Base-by-base conservation (phyloP, 2,888 invertebrate species). In the Villa cingulata region DNA sequence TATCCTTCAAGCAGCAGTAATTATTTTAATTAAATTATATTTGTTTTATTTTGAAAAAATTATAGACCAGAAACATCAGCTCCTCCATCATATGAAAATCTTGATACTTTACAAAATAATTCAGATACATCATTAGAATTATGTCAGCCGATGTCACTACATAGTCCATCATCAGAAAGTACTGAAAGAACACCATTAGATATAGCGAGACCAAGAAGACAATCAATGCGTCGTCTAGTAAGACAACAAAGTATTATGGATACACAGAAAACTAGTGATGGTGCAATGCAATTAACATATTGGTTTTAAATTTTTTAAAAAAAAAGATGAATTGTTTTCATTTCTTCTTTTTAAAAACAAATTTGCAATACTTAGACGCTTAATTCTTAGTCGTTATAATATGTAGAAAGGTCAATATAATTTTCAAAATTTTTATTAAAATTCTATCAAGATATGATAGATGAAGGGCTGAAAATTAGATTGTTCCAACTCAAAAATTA, bases 241-340 rank as follows among this genome's bases (percentile, higher is more conserved):
- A 76, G 86, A 10, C 89, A 89, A 65, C 74, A 81, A 46, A 88
- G 87, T 65, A 74, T 80, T 14, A 77, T 89, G 74, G 88, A 89
- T 58, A 88, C 88, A 1, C 88, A 87, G 53, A 75, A 81, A 50
- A 81, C 83, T 56, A 73, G 77, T 2, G 82, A 86, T 59, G 89
- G 89, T 15, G 80, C 80, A 44, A 83, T 89, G 66, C 86, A 81
- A 64, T 80, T 89, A 74, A 86, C 88, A 0, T 87, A 88, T 66
- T 89, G 89, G 89, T 87, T 87, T 70, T 88, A 73, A 32, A 32
- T 9, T 9, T 9, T 27, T 10, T 9, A 27, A 9, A 27, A 27
- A 27, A 27, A n/a, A n/a, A n/a, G n/a, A n/a, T n/a, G n/a, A n/a
- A n/a, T n/a, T n/a, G n/a, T n/a, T n/a, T n/a, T n/a, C n/a, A n/a